These are phyloP conservation scores for Gymnocheta viridis DNA, from an alignment of 2,888 invertebrate species.

Conservation along the genomic window DNA sequence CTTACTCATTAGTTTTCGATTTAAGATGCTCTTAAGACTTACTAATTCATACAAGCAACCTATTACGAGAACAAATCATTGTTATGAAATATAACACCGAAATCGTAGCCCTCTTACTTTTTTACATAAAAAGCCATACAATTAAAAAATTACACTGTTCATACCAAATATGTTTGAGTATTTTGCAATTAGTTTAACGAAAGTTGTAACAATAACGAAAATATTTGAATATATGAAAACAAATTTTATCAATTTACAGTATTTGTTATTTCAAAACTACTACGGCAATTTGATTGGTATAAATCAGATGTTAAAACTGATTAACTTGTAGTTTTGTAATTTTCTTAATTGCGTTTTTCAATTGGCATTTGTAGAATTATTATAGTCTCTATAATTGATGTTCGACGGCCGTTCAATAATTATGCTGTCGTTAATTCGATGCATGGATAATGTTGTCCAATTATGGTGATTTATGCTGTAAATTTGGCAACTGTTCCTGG, in stretches of 20 bases:
- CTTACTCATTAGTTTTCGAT: too few relatives aligned
- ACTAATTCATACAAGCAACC: too few relatives aligned
- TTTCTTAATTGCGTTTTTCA: slow-evolving; percentile 35
- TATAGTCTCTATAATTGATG: not conserved
- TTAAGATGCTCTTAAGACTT: too few relatives aligned
- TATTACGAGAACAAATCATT: not conserved
- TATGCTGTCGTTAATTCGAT: not conserved
- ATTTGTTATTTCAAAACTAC: not conserved
- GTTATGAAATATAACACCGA: too few relatives aligned
- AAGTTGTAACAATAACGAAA: slow-evolving; percentile 5
- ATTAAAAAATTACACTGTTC: not conserved
- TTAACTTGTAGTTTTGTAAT: slow-evolving; percentile 27
- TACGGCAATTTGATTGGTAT: too few relatives aligned
- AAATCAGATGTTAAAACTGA: slow-evolving; percentile 7
- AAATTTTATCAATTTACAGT: not conserved
- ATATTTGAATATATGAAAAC: not conserved
- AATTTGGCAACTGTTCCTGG: too few relatives aligned
- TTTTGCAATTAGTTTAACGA: slow-evolving; percentile 24
- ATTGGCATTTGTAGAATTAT: slow-evolving; percentile 22
- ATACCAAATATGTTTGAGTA: not conserved
- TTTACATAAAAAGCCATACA: not conserved
- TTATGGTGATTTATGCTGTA: too few relatives aligned
- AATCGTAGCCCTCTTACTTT: too few relatives aligned
- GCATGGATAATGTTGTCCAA: too few relatives aligned
- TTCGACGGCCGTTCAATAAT: not conserved